Base-by-base conservation (phyloP, 2,888 invertebrate genomes). In the Epistrophella euchroma region DNA sequence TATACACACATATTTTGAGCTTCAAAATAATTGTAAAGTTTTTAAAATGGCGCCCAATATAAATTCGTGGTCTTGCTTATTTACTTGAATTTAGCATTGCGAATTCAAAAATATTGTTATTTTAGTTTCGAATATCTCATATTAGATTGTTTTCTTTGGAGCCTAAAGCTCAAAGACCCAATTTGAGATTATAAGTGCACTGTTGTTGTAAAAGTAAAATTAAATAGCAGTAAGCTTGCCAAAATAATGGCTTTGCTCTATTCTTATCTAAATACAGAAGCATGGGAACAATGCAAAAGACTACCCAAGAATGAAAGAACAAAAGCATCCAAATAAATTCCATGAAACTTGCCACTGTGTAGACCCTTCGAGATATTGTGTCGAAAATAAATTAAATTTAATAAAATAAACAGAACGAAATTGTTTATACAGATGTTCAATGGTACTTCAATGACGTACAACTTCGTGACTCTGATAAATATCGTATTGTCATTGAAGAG, bases 391-490 rank as follows among this genome's bases (percentile, higher is more conserved):
- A 10, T 62, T 17, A 19, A 32, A 66, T 11, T 64, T 4, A n/a
- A 25, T 28, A 1, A 32, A 47, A 66, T 19, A 13, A 66, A 15
- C 9, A 13, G 43, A 70, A 45, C 40, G 74, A 82, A 85, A 88
- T 45, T 88, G 79, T 72, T 89, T 28, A 52, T 60, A 68, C 93
- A 97, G 97, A 97, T 93, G 95, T 97, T 88, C 94, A 96, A 90
- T 97, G 97, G 97, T 97, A 96, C 92, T 96, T 95, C 92, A 95
- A 97, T 90, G 96, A 96, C 90, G 96, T 96, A 92, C 94, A 96
- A 72, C 93, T 97, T 88, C 94, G 95, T 89, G 96, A 95, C 87
- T 95, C 96, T 58, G 95, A 96, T 71, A 95, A 95, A 90, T 93
- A 96, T 88, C 94, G 95, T 90, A 94, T 97, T 87, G 94, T 94